Base-by-base conservation (phyloP, 2,797 vertebrate species). In the Arrhamphus sclerolepis region DNA sequence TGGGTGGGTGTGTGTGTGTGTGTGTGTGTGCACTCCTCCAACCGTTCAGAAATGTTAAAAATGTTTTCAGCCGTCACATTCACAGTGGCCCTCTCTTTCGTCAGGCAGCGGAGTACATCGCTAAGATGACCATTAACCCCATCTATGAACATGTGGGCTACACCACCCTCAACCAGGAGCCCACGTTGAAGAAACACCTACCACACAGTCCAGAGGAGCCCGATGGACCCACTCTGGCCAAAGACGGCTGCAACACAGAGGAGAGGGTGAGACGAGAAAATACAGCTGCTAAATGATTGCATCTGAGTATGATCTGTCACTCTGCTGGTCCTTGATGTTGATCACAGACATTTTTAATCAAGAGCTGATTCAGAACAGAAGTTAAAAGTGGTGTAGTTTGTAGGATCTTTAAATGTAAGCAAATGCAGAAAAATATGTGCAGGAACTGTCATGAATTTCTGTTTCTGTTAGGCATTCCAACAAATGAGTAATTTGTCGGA, bases 101-200 rank as follows among this genome's bases (percentile, higher is more conserved):
- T 49, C 66, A 91, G 88, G 98, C 98, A 47, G 95, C 97, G 0
- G 96, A 98, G 78, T 99, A 99, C 86, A 99, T 99, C 56, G 95
- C 97, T 16, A 97, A 97, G 89, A 99, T 99, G 98, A 99, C 98
- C 75, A 98, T 98, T 90, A 99, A 99, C 90, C 98, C 98, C 69
- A 99, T 99, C 91, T 99, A 99, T 73, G 97, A 99, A 88, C 98
- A 98, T 28, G 92, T 99, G 87, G 98, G 98, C 91, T 99, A 99
- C 94, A 99, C 98, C 89, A 99, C 98, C 60, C 93, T 98, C 89
- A 99, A 94, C 93, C 94, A 96, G 83, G 97, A 98, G 89, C 96
- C 96, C 80, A 89, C 95, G 28, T 89, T 95, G 85, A 98, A 95
- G 88, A 97, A 95, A 80, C 93, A 93, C 71, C 57, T 88, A 79